Percentiles rank a stretch among this genome's conserved stretches.
phyloP scores from a whole-genome alignment of 1,140 invertebrate genomes.

The Tribolium madens region DNA sequence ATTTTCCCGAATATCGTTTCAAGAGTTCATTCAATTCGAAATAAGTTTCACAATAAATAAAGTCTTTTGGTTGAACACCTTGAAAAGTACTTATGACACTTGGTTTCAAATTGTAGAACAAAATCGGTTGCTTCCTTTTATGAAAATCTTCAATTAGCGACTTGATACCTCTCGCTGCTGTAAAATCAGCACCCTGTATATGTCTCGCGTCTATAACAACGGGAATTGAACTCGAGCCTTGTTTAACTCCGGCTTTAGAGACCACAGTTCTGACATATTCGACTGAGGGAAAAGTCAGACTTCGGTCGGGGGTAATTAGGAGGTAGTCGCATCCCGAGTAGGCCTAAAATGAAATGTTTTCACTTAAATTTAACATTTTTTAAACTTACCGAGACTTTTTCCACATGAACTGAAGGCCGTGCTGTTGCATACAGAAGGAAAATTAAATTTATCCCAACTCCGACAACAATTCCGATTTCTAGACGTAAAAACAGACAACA shows the following conservation, averaged over 20 bases:
- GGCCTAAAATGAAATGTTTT: slow-evolving; percentile 66
- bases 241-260: slow-evolving; percentile 76
- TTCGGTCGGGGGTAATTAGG: slow-evolving; percentile 78
- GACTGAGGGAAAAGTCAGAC: slow-evolving; percentile 80
- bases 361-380: background rate
- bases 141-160: slow-evolving; percentile 81
- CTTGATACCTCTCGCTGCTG: slow-evolving; percentile 81
- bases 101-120: slow-evolving; percentile 82
- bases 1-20: slow-evolving; percentile 60
- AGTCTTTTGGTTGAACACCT: slow-evolving; percentile 76
- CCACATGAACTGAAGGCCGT: slow-evolving; percentile 74
- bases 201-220: slow-evolving; percentile 83
- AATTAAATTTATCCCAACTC: slow-evolving; percentile 77
- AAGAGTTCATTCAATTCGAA: slow-evolving; percentile 74
- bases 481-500: slow-evolving; percentile 76
- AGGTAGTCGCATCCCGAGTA: slow-evolving; percentile 75
- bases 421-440: slow-evolving; percentile 81
- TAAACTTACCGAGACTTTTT: slow-evolving; percentile 69
- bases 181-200: slow-evolving; percentile 82
- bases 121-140: slow-evolving; percentile 76
- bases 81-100: slow-evolving; percentile 77
- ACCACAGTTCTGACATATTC: slow-evolving; percentile 82
- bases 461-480: slow-evolving; percentile 82
- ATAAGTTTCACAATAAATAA: slow-evolving; percentile 75
- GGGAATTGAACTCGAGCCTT: slow-evolving; percentile 71